Conservation (phyloP, 2,888 invertebrate genomes). For the Leptinotarsa haldemani region DNA sequence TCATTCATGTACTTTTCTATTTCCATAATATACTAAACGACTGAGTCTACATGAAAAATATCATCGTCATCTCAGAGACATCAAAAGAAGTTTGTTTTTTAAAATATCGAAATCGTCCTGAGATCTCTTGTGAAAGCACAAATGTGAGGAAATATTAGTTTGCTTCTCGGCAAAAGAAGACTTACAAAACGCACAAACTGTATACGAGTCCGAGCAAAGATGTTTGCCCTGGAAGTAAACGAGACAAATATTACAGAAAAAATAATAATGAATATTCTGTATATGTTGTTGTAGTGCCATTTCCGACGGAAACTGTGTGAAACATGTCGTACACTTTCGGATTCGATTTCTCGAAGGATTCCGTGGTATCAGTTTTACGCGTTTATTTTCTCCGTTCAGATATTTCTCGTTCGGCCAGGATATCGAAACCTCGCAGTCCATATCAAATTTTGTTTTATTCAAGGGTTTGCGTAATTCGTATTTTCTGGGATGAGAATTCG, state of each 20-base stretch:
- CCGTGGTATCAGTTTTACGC: background rate
- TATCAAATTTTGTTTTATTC: background rate
- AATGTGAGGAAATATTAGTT: background rate
- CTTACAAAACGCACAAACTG: conserved; percentile 19
- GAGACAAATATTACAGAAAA: conserved; percentile 12
- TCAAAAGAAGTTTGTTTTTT: conserved; percentile 13
- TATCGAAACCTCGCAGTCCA: background rate
- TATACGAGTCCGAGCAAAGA: background rate
- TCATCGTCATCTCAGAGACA: conserved; percentile 1
- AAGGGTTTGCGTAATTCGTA: background rate
- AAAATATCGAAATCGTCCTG: conserved; percentile 11
- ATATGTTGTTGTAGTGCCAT: background rate
- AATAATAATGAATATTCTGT: background rate
- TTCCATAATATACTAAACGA: too few relatives aligned
- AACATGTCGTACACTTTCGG: conserved; percentile 4
- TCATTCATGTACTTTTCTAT: too few relatives aligned
- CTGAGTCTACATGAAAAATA: background rate
- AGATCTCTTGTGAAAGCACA: conserved; percentile 8
- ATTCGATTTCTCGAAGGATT: background rate
- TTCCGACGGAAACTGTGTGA: background rate
- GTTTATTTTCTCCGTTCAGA: conserved; percentile 1
- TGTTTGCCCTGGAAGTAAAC: background rate
- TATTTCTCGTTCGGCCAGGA: background rate
- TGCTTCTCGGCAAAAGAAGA: background rate
- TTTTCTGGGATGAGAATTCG: background rate